Evolutionary conservation across 2,797 vertebrate species (phyloP), one percentile per base, ranked within the genome.

Genomic region (Coendou prehensilis): DNA sequence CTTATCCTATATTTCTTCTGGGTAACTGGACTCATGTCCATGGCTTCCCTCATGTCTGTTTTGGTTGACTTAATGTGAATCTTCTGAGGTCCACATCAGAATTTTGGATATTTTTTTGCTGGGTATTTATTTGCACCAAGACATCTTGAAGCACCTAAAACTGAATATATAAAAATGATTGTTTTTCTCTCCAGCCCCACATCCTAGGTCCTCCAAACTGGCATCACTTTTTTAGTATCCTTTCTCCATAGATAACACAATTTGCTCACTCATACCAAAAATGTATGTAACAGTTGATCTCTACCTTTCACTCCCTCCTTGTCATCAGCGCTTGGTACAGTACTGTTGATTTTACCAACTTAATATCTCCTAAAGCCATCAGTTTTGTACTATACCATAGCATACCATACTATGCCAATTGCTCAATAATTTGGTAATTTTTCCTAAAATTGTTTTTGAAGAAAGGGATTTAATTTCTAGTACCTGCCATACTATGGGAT

Each of bases 401-500:
- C 15, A 33, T 54, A 45, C n/a, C 4, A 15, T 50, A 11, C 26
- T 11, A 71, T 17, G 15, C 0, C 37, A 67, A 22, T 75, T 94
- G 18, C 18, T 63, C 85, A 20, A n/a, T 87, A 23, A 93, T 89
- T 91, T 89, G 4, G 6, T 73, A 59, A n/a, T n/a, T 89, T 87
- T 79, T 41, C 33, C 0, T 26, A 85, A 90, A 91, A 23, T 30
- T 63, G 11, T 84, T 92, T 92, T 85, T 92, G 45, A 95, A n/a
- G 23, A 41, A 71, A 64, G 15, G 33, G 10, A 69, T 63, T 87
- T 71, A 45, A 81, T 91, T 3, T 86, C 9, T 5, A 14, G 3
- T 50, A 30, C 9, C 23, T 87, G 71, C 22, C 13, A 45, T 59
- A 57, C 54, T 56, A 6, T 69, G 9, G 63, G 59, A 22, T 45